A percentile compares a stretch with the other conserved stretches of the same genome.
phyloP scores from a whole-genome alignment of 2,888 invertebrate genomes.

The Lutraria lutraria region DNA sequence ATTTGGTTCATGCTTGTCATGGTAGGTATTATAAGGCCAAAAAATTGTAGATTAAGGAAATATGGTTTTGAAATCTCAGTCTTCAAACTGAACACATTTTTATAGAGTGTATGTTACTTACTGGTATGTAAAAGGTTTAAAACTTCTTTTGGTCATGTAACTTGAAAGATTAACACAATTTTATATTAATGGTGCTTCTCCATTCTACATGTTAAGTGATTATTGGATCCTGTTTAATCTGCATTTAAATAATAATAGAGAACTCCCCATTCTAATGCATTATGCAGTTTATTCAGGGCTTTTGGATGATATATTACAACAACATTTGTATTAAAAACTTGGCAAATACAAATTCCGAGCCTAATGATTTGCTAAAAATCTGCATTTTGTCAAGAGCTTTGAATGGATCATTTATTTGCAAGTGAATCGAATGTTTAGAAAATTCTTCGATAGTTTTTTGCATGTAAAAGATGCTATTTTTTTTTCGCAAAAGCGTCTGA shows the following conservation, averaged over 20 bases:
- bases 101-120: too few species aligned
- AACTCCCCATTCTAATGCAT: neutral
- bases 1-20: too few species aligned
- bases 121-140: too few species aligned
- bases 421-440: neutral
- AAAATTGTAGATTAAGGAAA: too few species aligned
- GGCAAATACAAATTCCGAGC: neutral
- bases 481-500: slow-evolving; percentile 2
- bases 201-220: neutral
- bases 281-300: too few species aligned
- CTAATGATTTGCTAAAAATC: slow-evolving; percentile 3
- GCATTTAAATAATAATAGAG: slow-evolving; percentile 8
- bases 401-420: slow-evolving; percentile 10
- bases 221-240: neutral
- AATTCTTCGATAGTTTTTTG: slow-evolving; percentile 18
- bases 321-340: neutral
- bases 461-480: slow-evolving; percentile 14
- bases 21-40: too few species aligned
- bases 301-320: neutral
- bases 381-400: neutral
- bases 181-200: too few species aligned
- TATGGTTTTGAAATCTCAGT: too few species aligned
- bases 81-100: too few species aligned
- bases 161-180: too few species aligned
- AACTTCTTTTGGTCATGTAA: too few species aligned